A percentile compares a stretch with the other conserved stretches of the same genome.
phyloP scores from a whole-genome alignment of 2,888 invertebrate species.

The Chymomyza amoena region DNA sequence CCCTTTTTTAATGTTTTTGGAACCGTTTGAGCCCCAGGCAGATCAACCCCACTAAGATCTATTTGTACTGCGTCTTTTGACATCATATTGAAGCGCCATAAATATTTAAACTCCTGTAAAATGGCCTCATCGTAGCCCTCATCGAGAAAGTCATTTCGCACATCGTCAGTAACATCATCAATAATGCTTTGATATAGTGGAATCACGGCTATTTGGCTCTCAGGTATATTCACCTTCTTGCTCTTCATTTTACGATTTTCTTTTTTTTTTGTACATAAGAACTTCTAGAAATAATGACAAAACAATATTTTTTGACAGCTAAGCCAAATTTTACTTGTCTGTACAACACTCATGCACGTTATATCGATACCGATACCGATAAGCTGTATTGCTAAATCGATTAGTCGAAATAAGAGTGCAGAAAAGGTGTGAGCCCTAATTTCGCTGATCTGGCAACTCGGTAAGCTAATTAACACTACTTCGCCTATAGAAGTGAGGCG shows the following conservation, averaged over 20 bases:
- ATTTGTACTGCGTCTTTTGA: neutral
- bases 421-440: too few species aligned
- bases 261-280: neutral
- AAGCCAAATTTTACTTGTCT: too few species aligned
- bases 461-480: too few species aligned
- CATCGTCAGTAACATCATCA: neutral
- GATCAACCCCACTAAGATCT: neutral
- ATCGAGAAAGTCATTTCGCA: neutral
- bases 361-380: too few species aligned
- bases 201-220: neutral
- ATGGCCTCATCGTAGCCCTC: neutral
- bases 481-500: too few species aligned
- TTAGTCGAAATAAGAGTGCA: too few species aligned
- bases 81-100: neutral
- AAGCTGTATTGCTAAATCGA: too few species aligned
- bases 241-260: neutral
- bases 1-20: neutral
- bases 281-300: too few species aligned
- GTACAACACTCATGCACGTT: too few species aligned
- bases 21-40: too few species aligned
- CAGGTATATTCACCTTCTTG: neutral
- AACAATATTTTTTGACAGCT: too few species aligned
- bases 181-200: neutral
- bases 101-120: neutral
- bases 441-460: too few species aligned